Evolutionary conservation across 1,140 invertebrate species (phyloP), one percentile per base, ranked within the genome.

Genomic region (Cecropterus lyciades): DNA sequence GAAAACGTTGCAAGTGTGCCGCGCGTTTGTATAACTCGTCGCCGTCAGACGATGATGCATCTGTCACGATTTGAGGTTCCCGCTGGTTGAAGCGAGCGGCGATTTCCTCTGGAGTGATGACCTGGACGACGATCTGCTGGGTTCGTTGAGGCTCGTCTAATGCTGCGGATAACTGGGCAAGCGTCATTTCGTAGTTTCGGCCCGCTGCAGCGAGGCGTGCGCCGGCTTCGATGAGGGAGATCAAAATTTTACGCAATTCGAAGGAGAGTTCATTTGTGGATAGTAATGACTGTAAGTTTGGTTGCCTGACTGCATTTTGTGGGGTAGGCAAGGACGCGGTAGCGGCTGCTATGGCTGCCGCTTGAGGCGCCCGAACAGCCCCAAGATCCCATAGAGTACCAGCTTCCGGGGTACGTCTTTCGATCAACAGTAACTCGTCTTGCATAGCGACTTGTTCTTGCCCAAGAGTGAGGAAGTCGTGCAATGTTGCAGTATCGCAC

Each of bases 201-300:
- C 89, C 84, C n/a, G 80, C 75, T 0, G 89, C 87, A 0, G 89
- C 89, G 6, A 91, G 65, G 10, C 85, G 48, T 0, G 87, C 89
- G 0, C 87, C 89, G 7, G 86, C 87, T 82, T 90, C 87, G 51
- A 91, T 82, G 8, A 91, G 63, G 0, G 87, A 89, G 65, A 91
- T 91, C 0, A 91, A 56, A 17, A 91, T 91, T 37, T 91, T 91
- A 7, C 78, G 68, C 16, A 91, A 43, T 57, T 91, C 89, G 27
- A 79, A 84, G 0, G 89, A 84, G n/a, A 91, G 24, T 64, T 91
- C 86, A 20, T 91, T 91, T 0, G 88, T 91, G 0, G 88, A 88
- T 1, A 91, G 53, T 11, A 91, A 51, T 0, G 88, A 84, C 45
- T 91, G 88, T 0, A 91, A 66, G 14, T 91, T 87, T 6, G 87